Percentiles rank a stretch among this genome's conserved stretches.
These are phyloP conservation scores for Epinotia brunnichana DNA, from an alignment of 2,888 invertebrate species.

Conservation along the genomic window DNA sequence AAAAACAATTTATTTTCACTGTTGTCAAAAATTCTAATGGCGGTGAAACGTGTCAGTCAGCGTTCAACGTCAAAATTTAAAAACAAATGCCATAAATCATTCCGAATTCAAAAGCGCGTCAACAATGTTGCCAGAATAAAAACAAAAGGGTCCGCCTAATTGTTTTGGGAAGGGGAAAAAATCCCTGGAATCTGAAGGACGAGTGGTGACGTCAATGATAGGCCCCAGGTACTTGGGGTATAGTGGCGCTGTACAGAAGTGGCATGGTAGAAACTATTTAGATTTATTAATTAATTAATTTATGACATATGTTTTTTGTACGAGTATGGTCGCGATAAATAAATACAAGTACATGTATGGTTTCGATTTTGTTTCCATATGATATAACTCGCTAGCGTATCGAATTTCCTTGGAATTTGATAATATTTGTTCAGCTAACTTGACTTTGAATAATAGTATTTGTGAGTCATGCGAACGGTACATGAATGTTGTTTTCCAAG, in stretches of 20 bases:
- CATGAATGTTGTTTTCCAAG: not conserved
- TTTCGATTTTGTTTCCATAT: not conserved
- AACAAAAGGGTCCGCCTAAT: constrained; percentile 69
- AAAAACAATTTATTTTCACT: not conserved
- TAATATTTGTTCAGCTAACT: constrained; percentile 35
- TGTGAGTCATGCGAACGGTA: constrained; percentile 26
- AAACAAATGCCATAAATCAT: constrained; percentile 40
- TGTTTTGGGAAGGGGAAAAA: constrained; percentile 69
- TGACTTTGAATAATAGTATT: constrained; percentile 16
- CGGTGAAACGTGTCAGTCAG: not conserved
- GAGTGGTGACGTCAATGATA: constrained; percentile 68
- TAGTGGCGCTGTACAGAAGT: constrained; percentile 55
- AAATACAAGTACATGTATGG: not conserved
- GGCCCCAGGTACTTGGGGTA: constrained; percentile 62
- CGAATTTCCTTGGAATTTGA: constrained; percentile 31
- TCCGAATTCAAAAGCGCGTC: constrained; percentile 47
- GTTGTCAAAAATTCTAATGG: not conserved
- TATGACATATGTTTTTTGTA: too few relatives aligned
- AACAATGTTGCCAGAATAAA: constrained; percentile 55
- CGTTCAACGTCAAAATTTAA: constrained; percentile 10
- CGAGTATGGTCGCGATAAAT: not conserved
- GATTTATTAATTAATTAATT: too few relatives aligned
- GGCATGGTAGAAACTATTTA: too few relatives aligned
- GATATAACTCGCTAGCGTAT: constrained; percentile 15
- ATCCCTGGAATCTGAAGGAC: constrained; percentile 75